Evolutionary conservation across 2,113 vertebrate species (phyloP), one percentile per base, ranked within the genome.

Genomic region (Leucopternis melanops): DNA sequence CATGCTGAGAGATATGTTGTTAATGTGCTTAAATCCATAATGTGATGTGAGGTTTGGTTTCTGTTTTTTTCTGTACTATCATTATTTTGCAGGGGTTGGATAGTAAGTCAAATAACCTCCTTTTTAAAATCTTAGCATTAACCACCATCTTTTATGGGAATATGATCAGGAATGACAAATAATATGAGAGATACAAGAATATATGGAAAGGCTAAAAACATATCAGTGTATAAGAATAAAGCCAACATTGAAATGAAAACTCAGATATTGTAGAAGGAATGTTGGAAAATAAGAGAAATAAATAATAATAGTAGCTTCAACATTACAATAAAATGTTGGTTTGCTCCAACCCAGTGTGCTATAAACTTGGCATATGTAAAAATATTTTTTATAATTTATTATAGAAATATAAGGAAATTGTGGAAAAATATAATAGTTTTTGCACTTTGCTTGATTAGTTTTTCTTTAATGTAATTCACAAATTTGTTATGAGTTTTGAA

Each of bases 1-100:
- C 0, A 0, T 42, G 6, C n/a, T 59, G 16, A 77, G 31, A 69
- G 2, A 11, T 52, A 77, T 1, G 5, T 65, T 17, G 17, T n/a
- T 77, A 49, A 71, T 18, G 17, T 54, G 31, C 10, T 36, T 84
- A 71, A 81, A 77, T 42, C 9, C 5, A 42, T 29, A 47, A 65
- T 25, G 31, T 4, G 1, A 58, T 38, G 4, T 31, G 25, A 45
- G 40, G 29, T 80, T 54, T 10, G 11, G 20, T 16, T 27, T 58
- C 23, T 57, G 20, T 0, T 45, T 61, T 50, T 20, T 32, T 15
- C 10, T 58, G 13, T 38, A 47, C 1, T 36, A 47, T 32, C 17
- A 29, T 31, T 38, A n/a, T 36, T 85, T 90, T 66, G 1, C 17
- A 59, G 9, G 3, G 3, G 4, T 36, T 73, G 15, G 19, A 36